phyloP scores from a whole-genome alignment of 2,888 invertebrate genomes.

The Erannis defoliaria region DNA sequence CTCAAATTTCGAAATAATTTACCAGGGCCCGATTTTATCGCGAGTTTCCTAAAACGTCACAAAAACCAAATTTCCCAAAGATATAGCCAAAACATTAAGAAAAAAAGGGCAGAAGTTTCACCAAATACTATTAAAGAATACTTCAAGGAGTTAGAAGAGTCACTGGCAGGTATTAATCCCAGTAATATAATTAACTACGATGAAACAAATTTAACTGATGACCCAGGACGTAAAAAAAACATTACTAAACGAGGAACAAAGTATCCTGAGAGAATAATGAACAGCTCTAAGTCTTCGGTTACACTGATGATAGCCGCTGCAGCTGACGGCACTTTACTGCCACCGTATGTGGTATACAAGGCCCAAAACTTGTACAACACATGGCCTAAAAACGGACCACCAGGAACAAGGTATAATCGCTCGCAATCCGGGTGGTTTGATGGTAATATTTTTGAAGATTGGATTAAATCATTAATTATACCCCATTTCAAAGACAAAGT shows the following conservation, averaged over 20 bases:
- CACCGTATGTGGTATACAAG: constrained; percentile 1
- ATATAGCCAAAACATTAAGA: neutral
- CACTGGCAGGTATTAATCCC: neutral
- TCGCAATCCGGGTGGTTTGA: too few relatives aligned
- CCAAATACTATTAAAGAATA: neutral
- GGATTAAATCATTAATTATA: too few relatives aligned
- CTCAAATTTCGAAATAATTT: neutral
- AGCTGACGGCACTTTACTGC: neutral
- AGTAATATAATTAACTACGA: neutral
- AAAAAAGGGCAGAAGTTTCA: neutral
- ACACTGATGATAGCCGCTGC: neutral
- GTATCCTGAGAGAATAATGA: neutral
- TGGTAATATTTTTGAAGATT: too few relatives aligned
- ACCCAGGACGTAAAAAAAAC: neutral
- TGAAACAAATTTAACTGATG: neutral
- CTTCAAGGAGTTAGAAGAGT: neutral
- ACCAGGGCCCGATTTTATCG: neutral
- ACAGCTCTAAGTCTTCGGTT: neutral
- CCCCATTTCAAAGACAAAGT: too few relatives aligned
- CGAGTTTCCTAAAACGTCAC: neutral
- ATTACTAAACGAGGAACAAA: neutral
- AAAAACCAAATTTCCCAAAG: neutral
- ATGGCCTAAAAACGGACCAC: neutral
- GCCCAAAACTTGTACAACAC: neutral
- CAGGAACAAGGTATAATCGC: too few relatives aligned